A percentile compares a stretch with the other conserved stretches of the same genome.
These are phyloP conservation scores for Argyresthia albistria DNA, from an alignment of 2,888 invertebrate species.

Conservation along the genomic window DNA sequence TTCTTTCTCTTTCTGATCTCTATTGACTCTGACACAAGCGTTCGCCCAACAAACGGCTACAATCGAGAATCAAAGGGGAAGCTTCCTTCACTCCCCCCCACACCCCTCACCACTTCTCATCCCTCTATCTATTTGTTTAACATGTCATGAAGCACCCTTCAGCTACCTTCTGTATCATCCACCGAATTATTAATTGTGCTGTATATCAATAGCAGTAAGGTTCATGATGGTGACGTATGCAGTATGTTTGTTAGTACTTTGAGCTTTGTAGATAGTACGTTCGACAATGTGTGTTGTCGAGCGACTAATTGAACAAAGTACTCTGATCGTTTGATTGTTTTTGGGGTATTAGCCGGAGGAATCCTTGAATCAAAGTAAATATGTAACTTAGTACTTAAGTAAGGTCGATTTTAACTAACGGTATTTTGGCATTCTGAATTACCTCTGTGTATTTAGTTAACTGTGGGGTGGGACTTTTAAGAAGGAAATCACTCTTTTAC, in stretches of 20 bases:
- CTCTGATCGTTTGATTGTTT: slow-evolving; percentile 1
- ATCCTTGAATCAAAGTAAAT: neutral
- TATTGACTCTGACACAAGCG: too few species aligned
- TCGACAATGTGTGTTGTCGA: slow-evolving; percentile 1
- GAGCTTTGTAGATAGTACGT: too few species aligned
- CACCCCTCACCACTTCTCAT: too few species aligned
- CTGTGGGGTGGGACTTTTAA: too few species aligned
- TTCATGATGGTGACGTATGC: neutral
- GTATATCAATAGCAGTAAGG: neutral
- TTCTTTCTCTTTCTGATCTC: too few species aligned
- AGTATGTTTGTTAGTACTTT: too few species aligned
- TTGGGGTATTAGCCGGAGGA: neutral
- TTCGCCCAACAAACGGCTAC: too few species aligned
- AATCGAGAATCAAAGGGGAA: too few species aligned
- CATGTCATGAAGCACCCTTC: slow-evolving; percentile 31
- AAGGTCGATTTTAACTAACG: too few species aligned
- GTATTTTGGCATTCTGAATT: neutral
- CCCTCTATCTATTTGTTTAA: slow-evolving; percentile 32
- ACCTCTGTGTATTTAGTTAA: too few species aligned
- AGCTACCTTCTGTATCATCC: neutral
- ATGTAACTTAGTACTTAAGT: neutral
- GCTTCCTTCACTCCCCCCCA: too few species aligned
- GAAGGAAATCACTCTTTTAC: too few species aligned
- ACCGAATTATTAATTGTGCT: neutral
- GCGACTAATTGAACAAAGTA: slow-evolving; percentile 1